Conservation (phyloP, 30 jellyfish, hydroid and myxozoan species). For the Hydra vulgaris region DNA sequence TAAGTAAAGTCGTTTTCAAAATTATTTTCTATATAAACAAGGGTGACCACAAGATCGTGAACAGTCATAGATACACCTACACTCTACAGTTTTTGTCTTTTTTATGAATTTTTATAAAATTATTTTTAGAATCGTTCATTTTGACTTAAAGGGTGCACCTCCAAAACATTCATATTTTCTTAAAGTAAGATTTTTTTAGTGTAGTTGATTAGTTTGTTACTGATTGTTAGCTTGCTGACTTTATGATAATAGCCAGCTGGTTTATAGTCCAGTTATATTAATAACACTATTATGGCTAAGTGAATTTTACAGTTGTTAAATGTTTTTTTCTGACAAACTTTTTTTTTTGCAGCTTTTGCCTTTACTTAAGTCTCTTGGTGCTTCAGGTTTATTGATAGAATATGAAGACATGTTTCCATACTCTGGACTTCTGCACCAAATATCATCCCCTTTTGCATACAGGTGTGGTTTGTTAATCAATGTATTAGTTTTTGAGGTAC, state of each 20-base stretch:
- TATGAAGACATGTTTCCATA: constrained; percentile 71
- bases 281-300: background rate
- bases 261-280: background rate
- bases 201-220: no score
- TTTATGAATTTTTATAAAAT: background rate
- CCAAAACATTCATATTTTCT: constrained; percentile 55
- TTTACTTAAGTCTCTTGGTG: constrained; percentile 34
- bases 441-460: constrained; percentile 34
- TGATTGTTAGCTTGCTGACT: no score
- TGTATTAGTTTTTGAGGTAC: no score
- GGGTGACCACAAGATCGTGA: no score
- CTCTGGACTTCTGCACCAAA: constrained; percentile 8
- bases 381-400: constrained; percentile 48
- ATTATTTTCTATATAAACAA: no score
- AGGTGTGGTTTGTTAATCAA: background rate
- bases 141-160: constrained; percentile 91
- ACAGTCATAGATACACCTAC: no score
- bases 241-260: no score
- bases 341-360: constrained; percentile 18
- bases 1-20: no score
- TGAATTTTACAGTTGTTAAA: background rate
- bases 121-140: constrained; percentile 48
- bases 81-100: background rate
- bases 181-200: constrained; percentile 10
- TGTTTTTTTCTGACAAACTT: background rate